A percentile compares a stretch with the other conserved stretches of the same genome.
These are phyloP conservation scores for Falco rusticolus DNA, from an alignment of 2,797 vertebrate species.

Conservation along the genomic window DNA sequence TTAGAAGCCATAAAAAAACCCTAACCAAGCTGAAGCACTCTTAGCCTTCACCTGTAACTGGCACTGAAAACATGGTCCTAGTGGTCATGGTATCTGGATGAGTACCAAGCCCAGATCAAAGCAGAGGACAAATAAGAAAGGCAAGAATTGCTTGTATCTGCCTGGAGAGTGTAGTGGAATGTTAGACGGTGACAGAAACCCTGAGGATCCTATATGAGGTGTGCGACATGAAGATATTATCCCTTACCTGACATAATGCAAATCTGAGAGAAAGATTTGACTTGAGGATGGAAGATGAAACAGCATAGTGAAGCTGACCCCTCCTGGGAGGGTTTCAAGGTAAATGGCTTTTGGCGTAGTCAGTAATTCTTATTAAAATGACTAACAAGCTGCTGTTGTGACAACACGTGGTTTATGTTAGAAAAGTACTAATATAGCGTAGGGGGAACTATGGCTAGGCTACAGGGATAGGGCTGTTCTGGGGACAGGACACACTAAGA, in stretches of 20 bases:
- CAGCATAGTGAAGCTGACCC: neutral
- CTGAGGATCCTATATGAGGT: neutral
- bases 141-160: neutral
- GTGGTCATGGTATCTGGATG: neutral
- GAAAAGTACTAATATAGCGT: neutral
- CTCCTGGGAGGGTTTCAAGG: neutral
- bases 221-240: neutral
- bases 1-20: neutral
- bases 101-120: neutral
- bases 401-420: constrained; percentile 3
- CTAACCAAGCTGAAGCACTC: neutral
- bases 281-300: neutral
- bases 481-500: neutral
- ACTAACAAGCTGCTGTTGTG: neutral
- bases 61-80: neutral
- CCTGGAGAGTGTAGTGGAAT: neutral
- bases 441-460: neutral
- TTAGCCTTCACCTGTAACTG: neutral
- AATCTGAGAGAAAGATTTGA: neutral
- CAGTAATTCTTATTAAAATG: neutral
- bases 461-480: neutral
- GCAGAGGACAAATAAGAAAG: neutral
- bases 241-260: neutral
- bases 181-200: neutral
- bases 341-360: neutral